Base-by-base conservation (phyloP, 2,797 vertebrate genomes). In the Melanotaenia pygmaea region DNA sequence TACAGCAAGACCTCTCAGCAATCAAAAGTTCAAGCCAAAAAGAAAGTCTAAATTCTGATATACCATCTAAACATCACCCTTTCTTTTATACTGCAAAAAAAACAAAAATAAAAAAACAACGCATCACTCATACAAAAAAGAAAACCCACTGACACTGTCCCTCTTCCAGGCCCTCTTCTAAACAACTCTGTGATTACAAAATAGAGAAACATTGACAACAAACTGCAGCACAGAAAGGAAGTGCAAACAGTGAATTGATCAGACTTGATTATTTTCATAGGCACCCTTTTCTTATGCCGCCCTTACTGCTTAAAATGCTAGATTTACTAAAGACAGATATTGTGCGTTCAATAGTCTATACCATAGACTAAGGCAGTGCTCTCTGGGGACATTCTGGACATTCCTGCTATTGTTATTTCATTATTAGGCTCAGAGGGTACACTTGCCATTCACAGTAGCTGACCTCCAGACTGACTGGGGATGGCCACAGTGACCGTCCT, bases 391-490 rank as follows among this genome's bases (percentile, higher is more conserved):
- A 88, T 90, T 92, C 83, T 86, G 82, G 72, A 86, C 87, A 94
- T 94, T 94, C 92, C 80, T 83, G 64, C 91, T 86, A 89, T 94
- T 94, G 92, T 94, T 90, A 74, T 86, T 92, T 91, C 81, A 92
- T 92, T 91, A 90, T 80, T 77, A 88, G 78, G 83, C 83, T 70
- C 69, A 72, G 68, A 28, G 83, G 82, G 91, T 84, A 89, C 81
- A 85, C 83, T 81, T 79, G 59, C 82, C 84, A 82, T 89, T 91
- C 89, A 92, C 70, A 59, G 65, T 24, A 69, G 64, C 73, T 90
- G 90, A 93, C 92, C 92, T 83, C 81, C 65, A 82, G 81, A 81
- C 81, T 87, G 73, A 72, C 47, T 61, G 80, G 70, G 61, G 43
- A 65, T 63, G 51, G 37, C 73, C 66, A 67, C 72, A 75, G 71